Base-by-base conservation (phyloP, 2,888 invertebrate genomes). In the Phaedon cochleariae region DNA sequence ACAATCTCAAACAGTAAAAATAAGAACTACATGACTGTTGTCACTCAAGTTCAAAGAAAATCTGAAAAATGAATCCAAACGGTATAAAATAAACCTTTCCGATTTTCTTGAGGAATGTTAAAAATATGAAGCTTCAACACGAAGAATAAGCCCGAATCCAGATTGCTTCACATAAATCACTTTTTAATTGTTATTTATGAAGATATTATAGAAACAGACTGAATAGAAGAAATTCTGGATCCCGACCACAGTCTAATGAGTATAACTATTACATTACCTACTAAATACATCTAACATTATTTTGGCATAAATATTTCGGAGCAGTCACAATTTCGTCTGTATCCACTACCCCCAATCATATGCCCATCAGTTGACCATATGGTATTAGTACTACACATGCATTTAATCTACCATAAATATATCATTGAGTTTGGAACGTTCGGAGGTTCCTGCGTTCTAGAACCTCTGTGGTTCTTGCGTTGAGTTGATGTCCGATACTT, bases 401-500 rank as follows among this genome's bases (percentile, higher is more conserved):
- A 66, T 63, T 63, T 49, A 58, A 55, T 59, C 59, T 59, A 45
- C 31, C 54, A 46, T 62, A 59, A 60, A 45, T 18, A 60, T 64
- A 62, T 53, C 58, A 52, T 52, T 58, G 51, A 21, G 22, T 59
- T 62, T 51, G n/a, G n/a, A n/a, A n/a, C n/a, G n/a, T n/a, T n/a
- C n/a, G n/a, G n/a, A n/a, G n/a, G n/a, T n/a, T n/a, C n/a, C n/a
- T n/a, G n/a, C n/a, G n/a, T n/a, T n/a, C n/a, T n/a, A 68, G 59
- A 68, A 68, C 62, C 67, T 53, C 15, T 68, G 64, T 1, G 77
- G 74, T 73, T 76, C 75, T 68, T 77, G 74, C 15, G 74, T 74
- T 65, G 78, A 75, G 68, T 80, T 80, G 62, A 76, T 69, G 71
- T 80, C 81, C 80, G 80, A 80, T 75, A 78, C 76, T 76, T 80